These are phyloP conservation scores for Stegana nigrithorax DNA, from an alignment of 2,888 invertebrate genomes.

Conservation along the genomic window DNA sequence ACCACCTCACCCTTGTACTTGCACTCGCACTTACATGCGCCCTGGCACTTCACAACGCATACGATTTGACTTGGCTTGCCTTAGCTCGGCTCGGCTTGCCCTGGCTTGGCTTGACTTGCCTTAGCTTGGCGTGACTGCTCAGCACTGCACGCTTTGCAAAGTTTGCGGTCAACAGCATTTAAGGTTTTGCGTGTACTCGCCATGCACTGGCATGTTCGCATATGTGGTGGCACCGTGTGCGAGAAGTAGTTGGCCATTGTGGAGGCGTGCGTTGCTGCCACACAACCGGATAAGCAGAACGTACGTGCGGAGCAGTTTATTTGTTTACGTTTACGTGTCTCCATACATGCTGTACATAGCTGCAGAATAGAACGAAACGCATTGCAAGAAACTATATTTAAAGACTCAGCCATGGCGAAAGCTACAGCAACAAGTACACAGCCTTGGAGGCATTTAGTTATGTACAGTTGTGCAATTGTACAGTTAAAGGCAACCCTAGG, in stretches of 20 bases:
- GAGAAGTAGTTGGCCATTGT: neutral
- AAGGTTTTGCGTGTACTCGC: conserved; percentile 4
- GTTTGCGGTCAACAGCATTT: conserved; percentile 49
- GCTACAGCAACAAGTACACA: conserved; percentile 27
- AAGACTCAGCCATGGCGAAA: too few relatives aligned
- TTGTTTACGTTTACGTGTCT: conserved; percentile 21
- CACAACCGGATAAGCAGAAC: conserved; percentile 4
- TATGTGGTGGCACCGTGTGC: conserved; percentile 11
- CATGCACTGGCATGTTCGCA: neutral
- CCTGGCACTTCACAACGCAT: neutral
- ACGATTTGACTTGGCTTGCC: neutral
- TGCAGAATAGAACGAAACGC: conserved; percentile 31
- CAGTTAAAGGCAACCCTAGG: conserved; percentile 22
- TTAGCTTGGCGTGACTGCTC: too few relatives aligned
- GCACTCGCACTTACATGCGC: neutral
- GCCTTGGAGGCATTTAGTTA: conserved; percentile 11
- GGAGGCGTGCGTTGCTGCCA: neutral
- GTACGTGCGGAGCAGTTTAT: conserved; percentile 30
- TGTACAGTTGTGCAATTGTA: neutral
- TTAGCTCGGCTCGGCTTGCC: neutral
- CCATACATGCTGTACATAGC: conserved; percentile 16
- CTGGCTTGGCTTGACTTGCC: too few relatives aligned
- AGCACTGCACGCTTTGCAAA: too few relatives aligned
- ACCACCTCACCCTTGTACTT: neutral
- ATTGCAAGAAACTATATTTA: conserved; percentile 10